Evolutionary conservation across 2,888 invertebrate genomes (phyloP), one percentile per base, ranked within the genome.

Genomic region (Cerceris ruficornis): DNA sequence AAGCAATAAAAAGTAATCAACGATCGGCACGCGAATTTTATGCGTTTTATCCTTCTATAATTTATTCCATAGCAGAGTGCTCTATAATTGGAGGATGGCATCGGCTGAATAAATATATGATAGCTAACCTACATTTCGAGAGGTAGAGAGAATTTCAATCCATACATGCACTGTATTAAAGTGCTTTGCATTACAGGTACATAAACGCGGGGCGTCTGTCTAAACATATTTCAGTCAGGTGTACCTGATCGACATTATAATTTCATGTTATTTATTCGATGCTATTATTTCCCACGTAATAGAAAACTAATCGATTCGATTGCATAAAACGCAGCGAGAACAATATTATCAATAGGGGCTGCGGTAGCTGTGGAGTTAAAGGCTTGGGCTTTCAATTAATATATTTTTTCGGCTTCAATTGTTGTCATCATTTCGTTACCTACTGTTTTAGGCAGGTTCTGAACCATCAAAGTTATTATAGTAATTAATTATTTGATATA

Each of bases 21-120:
- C 54, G 9, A 67, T 71, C 39, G 58, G 41, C 28, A 62, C 43
- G 42, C 50, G 67, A 68, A 70, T 54, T 70, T 71, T 66, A 65
- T 50, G 28, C 54, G 50, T 67, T 75, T 77, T 60, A 75, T 59
- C 59, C 46, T 49, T 67, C 54, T 61, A 66, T 70, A 69, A 80
- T 77, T 69, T 77, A 77, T 80, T 77, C 67, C 49, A 7, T 41
- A 14, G 77, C 67, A 42, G 69, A 73, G 77, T 80, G 69, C 58
- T 64, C 64, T 60, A 69, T 80, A 80, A 80, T 80, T 77, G 77
- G 64, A 55, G 57, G 43, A 15, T 9, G 69, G 49, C 60, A 73
- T 70, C 64, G 73, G 61, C 62, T 62, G 69, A 50, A 73, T 77
- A 77, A 80, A 80, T 80, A 80, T 77, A 69, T 64, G 77, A 80